These are phyloP conservation scores for Lucilia sericata DNA, from an alignment of 1,140 invertebrate genomes.

Conservation along the genomic window DNA sequence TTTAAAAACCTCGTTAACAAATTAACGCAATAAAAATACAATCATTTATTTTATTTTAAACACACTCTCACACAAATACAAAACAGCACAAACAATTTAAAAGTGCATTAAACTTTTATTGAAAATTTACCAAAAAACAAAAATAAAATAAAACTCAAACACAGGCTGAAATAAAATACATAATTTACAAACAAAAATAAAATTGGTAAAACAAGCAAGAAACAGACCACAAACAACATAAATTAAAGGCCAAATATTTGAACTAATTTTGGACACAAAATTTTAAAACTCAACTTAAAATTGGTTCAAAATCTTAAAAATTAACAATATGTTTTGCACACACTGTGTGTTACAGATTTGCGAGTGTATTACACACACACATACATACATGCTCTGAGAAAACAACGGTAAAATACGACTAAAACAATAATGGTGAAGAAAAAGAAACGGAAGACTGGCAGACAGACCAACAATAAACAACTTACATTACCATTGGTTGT, in stretches of 20 bases:
- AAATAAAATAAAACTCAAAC: not conserved
- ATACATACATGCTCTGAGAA: too few species aligned
- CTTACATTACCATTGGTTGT: not conserved
- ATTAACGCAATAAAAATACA: constrained; percentile 27
- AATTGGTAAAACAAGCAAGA: not conserved
- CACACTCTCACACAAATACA: not conserved
- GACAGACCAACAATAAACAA: constrained; percentile 15
- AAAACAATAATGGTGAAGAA: not conserved
- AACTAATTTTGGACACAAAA: not conserved
- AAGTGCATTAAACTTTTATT: constrained; percentile 14
- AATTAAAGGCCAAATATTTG: constrained; percentile 24
- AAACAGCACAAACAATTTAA: not conserved
- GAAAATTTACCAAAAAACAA: not conserved
- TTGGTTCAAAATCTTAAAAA: not conserved
- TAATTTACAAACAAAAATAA: too few species aligned
- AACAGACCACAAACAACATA: not conserved
- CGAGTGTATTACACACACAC: too few species aligned
- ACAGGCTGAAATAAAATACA: not conserved
- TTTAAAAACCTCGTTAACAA: constrained; percentile 29
- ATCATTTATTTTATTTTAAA: constrained; percentile 10
- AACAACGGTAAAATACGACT: too few species aligned
- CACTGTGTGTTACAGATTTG: too few species aligned
- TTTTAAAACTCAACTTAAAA: not conserved
- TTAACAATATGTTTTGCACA: not conserved
- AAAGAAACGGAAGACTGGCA: not conserved